phyloP scores from a whole-genome alignment of 1,140 invertebrate species.

The Zophobas morio region DNA sequence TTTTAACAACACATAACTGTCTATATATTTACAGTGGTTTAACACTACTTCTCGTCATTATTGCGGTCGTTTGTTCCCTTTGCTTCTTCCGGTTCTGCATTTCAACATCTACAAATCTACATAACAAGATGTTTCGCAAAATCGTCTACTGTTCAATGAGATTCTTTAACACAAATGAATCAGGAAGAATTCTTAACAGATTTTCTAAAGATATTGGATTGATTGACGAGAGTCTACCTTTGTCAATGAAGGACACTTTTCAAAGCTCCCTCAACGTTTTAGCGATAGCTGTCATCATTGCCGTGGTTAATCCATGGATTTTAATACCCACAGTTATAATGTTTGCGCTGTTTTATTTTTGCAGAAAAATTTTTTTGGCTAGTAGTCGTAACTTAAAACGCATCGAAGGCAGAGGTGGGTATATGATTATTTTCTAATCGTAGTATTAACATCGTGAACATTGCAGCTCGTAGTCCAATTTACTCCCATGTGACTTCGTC shows the following conservation, averaged over 20 bases:
- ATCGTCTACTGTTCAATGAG: constrained; percentile 72
- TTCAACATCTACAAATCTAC: constrained; percentile 80
- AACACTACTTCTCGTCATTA: constrained; percentile 72
- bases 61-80: constrained; percentile 75
- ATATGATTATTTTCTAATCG: constrained; percentile 12
- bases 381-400: constrained; percentile 89
- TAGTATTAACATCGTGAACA: not conserved
- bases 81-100: constrained; percentile 86
- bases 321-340: constrained; percentile 79
- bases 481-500: constrained; percentile 86
- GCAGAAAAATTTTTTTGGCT: constrained; percentile 82
- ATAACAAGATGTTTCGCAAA: constrained; percentile 76
- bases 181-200: constrained; percentile 70
- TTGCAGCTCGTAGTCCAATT: constrained; percentile 82
- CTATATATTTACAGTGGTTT: constrained; percentile 67
- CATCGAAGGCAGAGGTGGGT: constrained; percentile 89
- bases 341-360: constrained; percentile 72
- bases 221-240: constrained; percentile 54
- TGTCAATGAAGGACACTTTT: constrained; percentile 79
- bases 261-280: constrained; percentile 51
- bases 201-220: constrained; percentile 71
- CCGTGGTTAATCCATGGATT: constrained; percentile 81
- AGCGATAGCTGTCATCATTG: constrained; percentile 52
- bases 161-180: constrained; percentile 73
- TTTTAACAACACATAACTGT: constrained; percentile 1